Base-by-base conservation (phyloP, 2,797 vertebrate genomes). In the Hybognathus amarus region DNA sequence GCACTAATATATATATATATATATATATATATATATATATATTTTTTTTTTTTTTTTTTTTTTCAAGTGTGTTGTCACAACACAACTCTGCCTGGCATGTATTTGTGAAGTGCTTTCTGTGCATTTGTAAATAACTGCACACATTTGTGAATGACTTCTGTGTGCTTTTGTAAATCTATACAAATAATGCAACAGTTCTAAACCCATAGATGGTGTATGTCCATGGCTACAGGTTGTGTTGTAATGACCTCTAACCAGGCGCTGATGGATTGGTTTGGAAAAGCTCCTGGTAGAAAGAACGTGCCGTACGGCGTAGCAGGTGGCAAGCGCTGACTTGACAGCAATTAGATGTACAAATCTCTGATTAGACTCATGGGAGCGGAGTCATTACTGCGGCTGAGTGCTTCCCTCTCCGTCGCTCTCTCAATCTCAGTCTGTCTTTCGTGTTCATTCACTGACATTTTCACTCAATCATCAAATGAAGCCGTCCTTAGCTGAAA, bases 281-380 rank as follows among this genome's bases (percentile, higher is more conserved):
- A 89, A 67, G 54, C 75, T 77, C 91, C 92, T 91, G 64, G 90
- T 85, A 1, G 88, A 86, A 91, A 95, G 94, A 94, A 95, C 95
- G 96, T 96, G 95, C 92, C 90, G 90, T 90, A 93, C 87, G 91
- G 95, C 93, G 89, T 94, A 92, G 94, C 97, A 98, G 97, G 96
- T 97, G 97, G 96, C 91, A 94, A 92, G 91, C 92, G 91, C 94
- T 95, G 96, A 96, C 96, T 96, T 96, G 95, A 96, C 95, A 93
- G 96, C 96, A 97, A 96, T 97, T 97, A 97, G 93, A 96, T 94
- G 96, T 96, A 96, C 95, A 96, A 96, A 96, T 96, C 95, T 96
- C 95, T 96, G 96, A 98, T 97, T 96, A 96, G 96, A 91, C 96
- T 95, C 94, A 90, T 0, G 91, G 95, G 96, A 96, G 96, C 87